Conservation (phyloP, 53 echinoderm and acorn worm species). For the Actinopyga echinites region DNA sequence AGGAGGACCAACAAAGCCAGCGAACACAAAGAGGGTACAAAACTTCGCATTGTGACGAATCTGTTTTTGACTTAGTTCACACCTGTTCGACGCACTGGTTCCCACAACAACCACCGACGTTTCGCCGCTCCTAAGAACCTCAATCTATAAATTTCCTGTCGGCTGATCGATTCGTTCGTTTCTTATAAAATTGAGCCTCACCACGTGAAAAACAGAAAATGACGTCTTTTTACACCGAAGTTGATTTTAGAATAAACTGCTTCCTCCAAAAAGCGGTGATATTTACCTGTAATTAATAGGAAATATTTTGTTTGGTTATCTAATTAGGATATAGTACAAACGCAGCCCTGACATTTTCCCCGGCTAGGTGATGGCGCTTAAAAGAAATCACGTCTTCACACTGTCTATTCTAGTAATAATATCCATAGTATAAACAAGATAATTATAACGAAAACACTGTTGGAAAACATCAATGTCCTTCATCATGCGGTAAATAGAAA, state of each 20-base stretch:
- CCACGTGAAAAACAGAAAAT: background rate
- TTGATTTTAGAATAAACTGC: no score
- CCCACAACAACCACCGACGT: no score
- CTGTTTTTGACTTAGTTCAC: constrained; percentile 5
- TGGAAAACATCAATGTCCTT: background rate
- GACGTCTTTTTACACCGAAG: background rate
- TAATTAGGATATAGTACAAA: background rate
- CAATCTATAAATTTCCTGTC: no score
- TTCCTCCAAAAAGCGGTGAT: background rate
- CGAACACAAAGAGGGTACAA: constrained; percentile 12
- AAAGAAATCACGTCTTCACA: constrained; percentile 15
- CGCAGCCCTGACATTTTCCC: constrained; percentile 19
- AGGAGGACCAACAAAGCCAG: constrained; percentile 14
- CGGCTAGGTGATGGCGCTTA: background rate
- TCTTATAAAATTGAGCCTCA: background rate
- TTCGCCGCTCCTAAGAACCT: no score
- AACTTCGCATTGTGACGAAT: constrained; percentile 28
- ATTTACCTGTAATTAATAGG: constrained; percentile 13
- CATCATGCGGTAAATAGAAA: no score
- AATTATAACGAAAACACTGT: constrained; percentile 5
- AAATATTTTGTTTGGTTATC: constrained; percentile 14
- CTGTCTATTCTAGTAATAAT: background rate
- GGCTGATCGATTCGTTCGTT: no score
- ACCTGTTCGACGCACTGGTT: constrained; percentile 8
- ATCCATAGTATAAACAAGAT: constrained; percentile 11